These are phyloP conservation scores for Salmo trutta DNA, from an alignment of 2,797 vertebrate genomes.

Conservation along the genomic window DNA sequence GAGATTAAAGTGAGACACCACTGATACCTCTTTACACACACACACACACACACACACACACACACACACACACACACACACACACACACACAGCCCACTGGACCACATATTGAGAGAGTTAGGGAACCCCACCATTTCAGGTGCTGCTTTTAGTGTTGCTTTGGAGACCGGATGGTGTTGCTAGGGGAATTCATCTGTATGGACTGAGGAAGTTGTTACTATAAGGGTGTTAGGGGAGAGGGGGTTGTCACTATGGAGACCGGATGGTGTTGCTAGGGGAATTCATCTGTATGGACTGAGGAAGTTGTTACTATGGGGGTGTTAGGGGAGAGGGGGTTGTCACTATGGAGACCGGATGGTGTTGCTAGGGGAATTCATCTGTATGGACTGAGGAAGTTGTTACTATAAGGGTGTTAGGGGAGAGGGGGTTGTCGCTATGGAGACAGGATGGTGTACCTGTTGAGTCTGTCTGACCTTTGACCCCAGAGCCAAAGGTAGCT, in stretches of 20 bases:
- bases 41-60: constrained; percentile 20
- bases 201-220: too few relatives aligned
- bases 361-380: too few relatives aligned
- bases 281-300: too few relatives aligned
- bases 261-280: background rate
- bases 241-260: constrained; percentile 33
- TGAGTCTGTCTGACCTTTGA: background rate
- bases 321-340: background rate
- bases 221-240: background rate
- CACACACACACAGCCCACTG: constrained; percentile 38
- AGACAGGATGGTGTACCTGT: constrained; percentile 21
- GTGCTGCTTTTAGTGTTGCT: constrained; percentile 62
- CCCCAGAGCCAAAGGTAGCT: constrained; percentile 60
- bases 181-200: too few relatives aligned
- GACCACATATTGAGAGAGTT: constrained; percentile 52
- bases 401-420: background rate
- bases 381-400: too few relatives aligned
- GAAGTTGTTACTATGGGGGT: background rate
- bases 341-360: too few relatives aligned
- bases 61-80: constrained; percentile 15
- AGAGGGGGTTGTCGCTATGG: constrained; percentile 30
- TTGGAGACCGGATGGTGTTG: too few relatives aligned
- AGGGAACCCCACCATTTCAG: constrained; percentile 46
- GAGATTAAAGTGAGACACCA: constrained; percentile 68
- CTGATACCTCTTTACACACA: constrained; percentile 78